phyloP scores from a whole-genome alignment of 2,797 vertebrate genomes.

The Heliangelus exortis region DNA sequence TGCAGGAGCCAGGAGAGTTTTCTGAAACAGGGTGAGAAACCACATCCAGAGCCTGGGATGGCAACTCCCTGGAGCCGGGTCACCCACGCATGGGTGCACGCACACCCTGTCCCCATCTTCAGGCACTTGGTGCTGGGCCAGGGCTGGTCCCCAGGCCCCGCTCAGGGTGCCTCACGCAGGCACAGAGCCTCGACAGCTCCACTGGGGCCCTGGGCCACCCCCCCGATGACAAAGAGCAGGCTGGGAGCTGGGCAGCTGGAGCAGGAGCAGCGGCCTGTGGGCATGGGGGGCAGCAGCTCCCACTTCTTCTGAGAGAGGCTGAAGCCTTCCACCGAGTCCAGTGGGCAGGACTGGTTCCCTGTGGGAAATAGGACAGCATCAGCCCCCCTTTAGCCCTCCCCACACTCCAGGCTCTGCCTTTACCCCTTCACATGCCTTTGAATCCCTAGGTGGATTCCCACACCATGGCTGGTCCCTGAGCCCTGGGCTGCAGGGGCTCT shows the following conservation, averaged over 20 bases:
- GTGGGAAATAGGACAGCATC: not conserved
- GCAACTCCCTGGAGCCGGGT: not conserved
- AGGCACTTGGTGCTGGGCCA: slow-evolving; percentile 64
- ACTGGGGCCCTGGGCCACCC: slow-evolving; percentile 95
- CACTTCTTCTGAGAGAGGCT: slow-evolving; percentile 89
- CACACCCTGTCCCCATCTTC: slow-evolving; percentile 20
- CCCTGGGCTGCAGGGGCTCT: not conserved
- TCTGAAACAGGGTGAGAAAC: not conserved
- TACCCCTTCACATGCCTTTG: not conserved
- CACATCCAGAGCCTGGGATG: rapidly evolving
- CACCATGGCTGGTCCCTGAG: rapidly evolving
- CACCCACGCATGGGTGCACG: not conserved
- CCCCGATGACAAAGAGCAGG: slow-evolving; percentile 91
- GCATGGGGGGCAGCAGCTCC: slow-evolving; percentile 89
- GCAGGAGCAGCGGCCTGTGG: slow-evolving; percentile 92
- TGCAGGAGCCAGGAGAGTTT: not conserved
- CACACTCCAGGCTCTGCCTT: not conserved
- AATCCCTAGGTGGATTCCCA: not conserved
- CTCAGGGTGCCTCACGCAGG: slow-evolving; percentile 88
- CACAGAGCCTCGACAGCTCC: slow-evolving; percentile 91
- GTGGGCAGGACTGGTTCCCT: slow-evolving; percentile 93
- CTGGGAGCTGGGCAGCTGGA: slow-evolving; percentile 82
- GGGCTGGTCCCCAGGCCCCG: not conserved
- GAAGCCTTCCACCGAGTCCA: slow-evolving; percentile 92
- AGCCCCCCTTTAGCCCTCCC: rapidly evolving